These are phyloP conservation scores for Onthophagus sagittarius DNA, from an alignment of 2,888 invertebrate genomes.

Conservation along the genomic window DNA sequence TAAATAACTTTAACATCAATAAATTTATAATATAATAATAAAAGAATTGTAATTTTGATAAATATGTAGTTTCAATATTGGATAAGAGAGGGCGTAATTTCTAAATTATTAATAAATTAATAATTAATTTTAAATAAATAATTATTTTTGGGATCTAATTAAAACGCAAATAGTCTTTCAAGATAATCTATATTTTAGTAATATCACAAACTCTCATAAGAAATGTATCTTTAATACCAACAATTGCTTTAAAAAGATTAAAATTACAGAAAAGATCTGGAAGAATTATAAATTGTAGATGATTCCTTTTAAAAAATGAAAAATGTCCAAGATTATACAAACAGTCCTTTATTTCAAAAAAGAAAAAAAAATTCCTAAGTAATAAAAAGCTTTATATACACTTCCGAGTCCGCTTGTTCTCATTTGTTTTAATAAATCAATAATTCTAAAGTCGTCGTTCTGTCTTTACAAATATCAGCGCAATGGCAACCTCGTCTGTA, in stretches of 20 bases:
- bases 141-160: not conserved
- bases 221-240: not conserved
- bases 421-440: not conserved
- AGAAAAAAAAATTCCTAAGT: conserved; percentile 18
- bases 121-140: no score
- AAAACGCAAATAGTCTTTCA: not conserved
- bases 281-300: not conserved
- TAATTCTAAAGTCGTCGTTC: not conserved
- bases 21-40: no score
- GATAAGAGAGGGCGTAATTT: no score
- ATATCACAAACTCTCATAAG: not conserved
- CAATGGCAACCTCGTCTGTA: not conserved
- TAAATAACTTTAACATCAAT: no score
- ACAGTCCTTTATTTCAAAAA: conserved; percentile 25
- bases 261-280: not conserved
- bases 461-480: conserved; percentile 1
- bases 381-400: conserved; percentile 24
- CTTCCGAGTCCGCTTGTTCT: conserved; percentile 16
- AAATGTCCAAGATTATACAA: conserved; percentile 16
- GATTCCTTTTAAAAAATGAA: not conserved
- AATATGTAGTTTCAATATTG: no score
- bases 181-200: not conserved
- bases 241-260: not conserved
- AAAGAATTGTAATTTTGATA: no score
- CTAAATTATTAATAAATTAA: no score